These are phyloP conservation scores for Paramisgurnus dabryanus DNA, from an alignment of 2,113 vertebrate species.

Conservation along the genomic window DNA sequence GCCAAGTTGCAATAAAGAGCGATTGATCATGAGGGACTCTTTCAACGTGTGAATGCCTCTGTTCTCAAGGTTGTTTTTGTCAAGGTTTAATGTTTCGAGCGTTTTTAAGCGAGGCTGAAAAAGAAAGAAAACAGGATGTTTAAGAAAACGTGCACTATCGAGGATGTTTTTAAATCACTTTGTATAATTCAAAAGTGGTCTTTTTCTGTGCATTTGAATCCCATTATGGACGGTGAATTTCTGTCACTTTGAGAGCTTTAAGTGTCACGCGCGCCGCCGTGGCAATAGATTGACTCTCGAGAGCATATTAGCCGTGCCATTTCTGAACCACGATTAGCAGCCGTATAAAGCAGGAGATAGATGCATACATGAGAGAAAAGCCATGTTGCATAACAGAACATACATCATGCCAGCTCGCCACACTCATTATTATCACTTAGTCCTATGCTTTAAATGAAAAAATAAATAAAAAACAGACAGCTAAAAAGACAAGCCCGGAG, in stretches of 20 bases:
- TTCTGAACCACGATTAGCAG: constrained; percentile 68
- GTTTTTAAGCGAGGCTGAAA: constrained; percentile 68
- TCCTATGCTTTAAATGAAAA: constrained; percentile 44
- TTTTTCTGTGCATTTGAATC: constrained; percentile 22
- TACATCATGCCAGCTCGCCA: constrained; percentile 59
- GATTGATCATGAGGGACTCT: constrained; percentile 72
- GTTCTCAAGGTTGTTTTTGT: constrained; percentile 68
- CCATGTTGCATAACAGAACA: constrained; percentile 59
- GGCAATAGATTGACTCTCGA: constrained; percentile 60
- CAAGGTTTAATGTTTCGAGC: constrained; percentile 71
- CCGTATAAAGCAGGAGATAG: constrained; percentile 62
- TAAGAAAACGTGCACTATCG: constrained; percentile 5
- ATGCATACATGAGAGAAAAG: constrained; percentile 50
- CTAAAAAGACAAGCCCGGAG: constrained; percentile 18
- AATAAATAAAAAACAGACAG: constrained; percentile 21
- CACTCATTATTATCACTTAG: constrained; percentile 59
- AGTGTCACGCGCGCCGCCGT: constrained; percentile 6
- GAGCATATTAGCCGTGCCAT: constrained; percentile 63
- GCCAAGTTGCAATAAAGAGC: constrained; percentile 64
- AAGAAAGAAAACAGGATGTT: constrained; percentile 11
- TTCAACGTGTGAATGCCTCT: constrained; percentile 69
- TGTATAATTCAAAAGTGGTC: not conserved
- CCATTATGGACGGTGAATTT: constrained; percentile 33
- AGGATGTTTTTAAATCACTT: constrained; percentile 22
- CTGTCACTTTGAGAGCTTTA: constrained; percentile 29